These are phyloP conservation scores for western clawed frog (Xenopus tropicalis) DNA, from an alignment of 2,113 vertebrate species.

Conservation along the genomic window DNA sequence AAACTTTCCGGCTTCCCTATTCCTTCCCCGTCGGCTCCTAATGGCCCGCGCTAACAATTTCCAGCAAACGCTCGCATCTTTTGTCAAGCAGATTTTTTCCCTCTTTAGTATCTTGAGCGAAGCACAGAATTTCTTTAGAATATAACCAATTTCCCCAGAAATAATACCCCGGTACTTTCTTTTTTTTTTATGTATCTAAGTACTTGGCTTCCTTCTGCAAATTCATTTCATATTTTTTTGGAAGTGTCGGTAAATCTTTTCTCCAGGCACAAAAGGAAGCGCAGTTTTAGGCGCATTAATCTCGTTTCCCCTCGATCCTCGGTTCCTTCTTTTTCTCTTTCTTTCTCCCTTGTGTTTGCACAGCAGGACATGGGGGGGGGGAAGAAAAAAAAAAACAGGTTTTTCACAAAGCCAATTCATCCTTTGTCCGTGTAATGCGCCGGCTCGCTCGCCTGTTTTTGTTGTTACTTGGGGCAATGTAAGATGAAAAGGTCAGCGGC, in stretches of 20 bases:
- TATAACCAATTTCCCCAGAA: conserved; percentile 9
- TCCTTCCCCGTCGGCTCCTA: no score
- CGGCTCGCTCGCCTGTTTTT: neutral
- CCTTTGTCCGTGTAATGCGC: conserved; percentile 3
- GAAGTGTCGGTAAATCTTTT: conserved; percentile 9
- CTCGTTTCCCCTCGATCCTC: conserved; percentile 18
- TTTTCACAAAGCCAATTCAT: conserved; percentile 20
- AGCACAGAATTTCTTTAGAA: no score
- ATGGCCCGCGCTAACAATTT: no score
- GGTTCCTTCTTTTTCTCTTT: conserved; percentile 21
- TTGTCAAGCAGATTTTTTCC: no score
- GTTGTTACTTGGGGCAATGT: conserved; percentile 1
- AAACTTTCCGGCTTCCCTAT: no score
- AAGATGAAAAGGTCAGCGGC: neutral
- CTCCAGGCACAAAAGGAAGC: conserved; percentile 24
- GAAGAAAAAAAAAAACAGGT: conserved; percentile 19
- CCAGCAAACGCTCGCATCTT: no score
- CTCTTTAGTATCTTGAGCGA: no score
- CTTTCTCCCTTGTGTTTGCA: neutral
- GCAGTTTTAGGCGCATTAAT: conserved; percentile 26
- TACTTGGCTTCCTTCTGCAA: neutral
- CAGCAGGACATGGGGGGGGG: conserved; percentile 12
- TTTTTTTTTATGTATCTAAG: neutral
- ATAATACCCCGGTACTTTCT: conserved; percentile 11
- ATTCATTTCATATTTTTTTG: conserved; percentile 17